A percentile compares a stretch with the other conserved stretches of the same genome.
These are phyloP conservation scores for Meriones unguiculatus DNA, from an alignment of 2,113 vertebrate genomes.

Conservation along the genomic window DNA sequence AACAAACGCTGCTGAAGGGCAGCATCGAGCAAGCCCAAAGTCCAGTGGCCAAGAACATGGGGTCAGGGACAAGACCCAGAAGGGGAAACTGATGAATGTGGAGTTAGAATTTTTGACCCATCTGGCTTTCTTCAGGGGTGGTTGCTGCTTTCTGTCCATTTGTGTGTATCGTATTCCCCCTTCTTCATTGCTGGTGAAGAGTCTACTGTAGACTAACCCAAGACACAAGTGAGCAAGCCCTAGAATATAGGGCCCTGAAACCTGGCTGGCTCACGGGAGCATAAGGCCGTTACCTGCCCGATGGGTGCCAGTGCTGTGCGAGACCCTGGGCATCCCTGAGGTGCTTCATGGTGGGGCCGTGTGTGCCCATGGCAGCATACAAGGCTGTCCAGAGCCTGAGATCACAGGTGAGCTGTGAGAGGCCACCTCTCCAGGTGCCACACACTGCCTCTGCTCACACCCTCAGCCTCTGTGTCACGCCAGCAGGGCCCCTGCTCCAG, in stretches of 20 bases:
- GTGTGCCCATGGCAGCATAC: neutral
- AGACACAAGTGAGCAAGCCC: neutral
- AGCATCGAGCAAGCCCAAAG: neutral
- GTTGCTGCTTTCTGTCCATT: neutral
- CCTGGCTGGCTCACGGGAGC: fast-evolving
- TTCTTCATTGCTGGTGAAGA: neutral
- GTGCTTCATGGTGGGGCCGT: neutral
- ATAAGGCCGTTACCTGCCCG: neutral
- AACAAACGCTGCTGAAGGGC: neutral
- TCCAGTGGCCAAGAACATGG: neutral
- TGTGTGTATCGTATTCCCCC: too few relatives aligned
- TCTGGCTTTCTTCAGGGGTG: too few relatives aligned
- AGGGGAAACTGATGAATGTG: fast-evolving
- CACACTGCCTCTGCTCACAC: fast-evolving
- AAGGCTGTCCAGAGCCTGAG: neutral
- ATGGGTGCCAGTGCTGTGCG: fast-evolving
- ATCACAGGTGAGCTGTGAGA: neutral
- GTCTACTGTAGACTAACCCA: neutral
- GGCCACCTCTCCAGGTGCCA: fast-evolving
- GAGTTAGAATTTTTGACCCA: neutral
- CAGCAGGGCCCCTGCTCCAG: neutral
- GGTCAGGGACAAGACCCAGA: neutral
- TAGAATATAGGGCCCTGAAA: neutral
- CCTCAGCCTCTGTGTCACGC: fast-evolving
- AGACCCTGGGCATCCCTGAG: neutral